Base-by-base conservation (phyloP, 2,888 invertebrate species). In the Yponomeuta plumbellus region DNA sequence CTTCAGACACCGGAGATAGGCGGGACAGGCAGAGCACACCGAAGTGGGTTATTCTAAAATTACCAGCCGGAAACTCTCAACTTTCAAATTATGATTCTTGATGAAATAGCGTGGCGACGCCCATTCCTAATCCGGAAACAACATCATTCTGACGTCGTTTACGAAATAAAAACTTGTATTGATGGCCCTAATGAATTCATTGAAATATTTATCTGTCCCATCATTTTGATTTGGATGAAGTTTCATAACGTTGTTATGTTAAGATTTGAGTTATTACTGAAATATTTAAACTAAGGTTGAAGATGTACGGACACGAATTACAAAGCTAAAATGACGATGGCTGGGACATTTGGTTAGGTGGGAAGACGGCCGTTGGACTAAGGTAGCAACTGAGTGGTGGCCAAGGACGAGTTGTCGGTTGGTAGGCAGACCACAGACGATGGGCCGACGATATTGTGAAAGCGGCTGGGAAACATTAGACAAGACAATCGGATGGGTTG, bases 61-160 rank as follows among this genome's bases (percentile, higher is more conserved):
- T 83, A 80, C 80, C 81, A 75, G 75, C 44, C 89, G 90, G 89
- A 89, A 88, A 87, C 84, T 79, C 78, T 74, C 76, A 80, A 59
- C 67, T 52, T 65, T 65, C 79, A 80, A 87, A 88, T 89, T 89
- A 90, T 90, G 86, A 89, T 80, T 87, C 88, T 88, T 85, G 86
- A 88, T 86, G 88, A 88, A 88, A 87, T 79, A 80, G 80, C 80
- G 75, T 77, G 74, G 64, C 74, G 76, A 75, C 78, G 79, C 74
- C 76, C 77, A 77, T 79, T 74, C 69, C 70, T 76, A 82, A 63
- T 63, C 63, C 85, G 88, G 88, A 88, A 82, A 84, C 81, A 77
- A 72, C 71, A 63, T 63, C 56, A 62, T 66, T 23, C 11, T 21
- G 13, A 23, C 23, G 68, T 67, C 67, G 66, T 68, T 66, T 68